phyloP scores from a whole-genome alignment of 2,888 invertebrate species.

The Temnothorax rugatulus region DNA sequence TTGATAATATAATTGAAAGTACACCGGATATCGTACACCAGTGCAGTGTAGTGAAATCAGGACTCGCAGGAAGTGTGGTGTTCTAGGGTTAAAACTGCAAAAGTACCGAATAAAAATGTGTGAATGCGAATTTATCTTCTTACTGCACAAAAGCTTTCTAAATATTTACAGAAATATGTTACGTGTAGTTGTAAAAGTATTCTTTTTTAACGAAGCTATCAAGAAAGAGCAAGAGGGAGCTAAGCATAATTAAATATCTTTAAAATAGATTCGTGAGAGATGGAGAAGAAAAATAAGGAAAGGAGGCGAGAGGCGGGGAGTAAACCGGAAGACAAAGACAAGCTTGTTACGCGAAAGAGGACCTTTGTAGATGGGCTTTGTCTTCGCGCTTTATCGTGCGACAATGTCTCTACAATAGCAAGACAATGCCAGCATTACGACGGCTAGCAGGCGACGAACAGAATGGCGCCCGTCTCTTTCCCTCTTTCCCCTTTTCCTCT shows the following conservation, averaged over 20 bases:
- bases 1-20: too few species aligned
- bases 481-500: slow-evolving; percentile 21
- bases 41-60: too few species aligned
- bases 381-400: slow-evolving; percentile 83
- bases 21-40: too few species aligned
- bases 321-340: slow-evolving; percentile 71
- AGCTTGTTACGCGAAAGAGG: slow-evolving; percentile 79
- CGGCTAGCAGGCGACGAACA: slow-evolving; percentile 78
- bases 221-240: background rate
- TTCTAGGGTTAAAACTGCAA: background rate
- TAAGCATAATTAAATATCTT: slow-evolving; percentile 41
- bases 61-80: too few species aligned
- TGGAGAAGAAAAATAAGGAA: slow-evolving; percentile 22
- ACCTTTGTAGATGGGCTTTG: slow-evolving; percentile 79
- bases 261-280: slow-evolving; percentile 42
- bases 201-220: background rate
- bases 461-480: slow-evolving; percentile 74
- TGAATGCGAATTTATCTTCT: background rate
- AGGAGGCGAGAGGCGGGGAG: slow-evolving; percentile 64
- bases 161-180: background rate
- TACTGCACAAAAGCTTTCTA: background rate
- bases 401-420: slow-evolving; percentile 83
- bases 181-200: background rate
- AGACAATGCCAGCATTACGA: slow-evolving; percentile 82
- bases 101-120: background rate